Conservation (phyloP, 1,140 invertebrate species). For the Drosophila grimshawi region DNA sequence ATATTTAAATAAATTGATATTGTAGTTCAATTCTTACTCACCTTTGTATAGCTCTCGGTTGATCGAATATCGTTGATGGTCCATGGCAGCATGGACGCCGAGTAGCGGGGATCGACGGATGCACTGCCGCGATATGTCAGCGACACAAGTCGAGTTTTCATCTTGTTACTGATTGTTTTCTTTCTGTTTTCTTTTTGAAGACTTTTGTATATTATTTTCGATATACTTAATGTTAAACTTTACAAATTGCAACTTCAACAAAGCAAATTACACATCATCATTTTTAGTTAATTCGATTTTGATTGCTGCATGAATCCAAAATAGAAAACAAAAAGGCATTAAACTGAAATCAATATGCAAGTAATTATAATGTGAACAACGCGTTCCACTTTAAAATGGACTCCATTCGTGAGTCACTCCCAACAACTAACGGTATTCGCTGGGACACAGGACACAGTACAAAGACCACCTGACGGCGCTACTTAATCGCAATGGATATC, state of each 20-base stretch:
- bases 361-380: slow-evolving; percentile 45
- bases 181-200: slow-evolving; percentile 1
- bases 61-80: slow-evolving; percentile 88
- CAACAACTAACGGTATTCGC: slow-evolving; percentile 15
- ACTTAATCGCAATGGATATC: slow-evolving; percentile 17
- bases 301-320: slow-evolving; percentile 11
- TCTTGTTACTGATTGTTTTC: slow-evolving; percentile 56
- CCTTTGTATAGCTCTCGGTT: slow-evolving; percentile 86
- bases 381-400: slow-evolving; percentile 47
- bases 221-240: slow-evolving; percentile 23
- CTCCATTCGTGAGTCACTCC: slow-evolving; percentile 56
- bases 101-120: slow-evolving; percentile 90
- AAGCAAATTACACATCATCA: slow-evolving; percentile 31
- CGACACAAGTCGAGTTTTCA: slow-evolving; percentile 89
- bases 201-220: slow-evolving; percentile 13
- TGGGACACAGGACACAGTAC: slow-evolving; percentile 54
- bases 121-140: slow-evolving; percentile 90
- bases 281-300: slow-evolving; percentile 34
- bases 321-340: slow-evolving; percentile 15
- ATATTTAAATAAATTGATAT: too few species aligned
- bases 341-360: slow-evolving; percentile 68
- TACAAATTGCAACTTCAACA: slow-evolving; percentile 18
- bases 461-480: slow-evolving; percentile 73
- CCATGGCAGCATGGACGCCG: slow-evolving; percentile 92
- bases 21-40: slow-evolving; percentile 32